Base-by-base conservation (phyloP, 1,140 invertebrate species). In the Drosophila sp. region DNA sequence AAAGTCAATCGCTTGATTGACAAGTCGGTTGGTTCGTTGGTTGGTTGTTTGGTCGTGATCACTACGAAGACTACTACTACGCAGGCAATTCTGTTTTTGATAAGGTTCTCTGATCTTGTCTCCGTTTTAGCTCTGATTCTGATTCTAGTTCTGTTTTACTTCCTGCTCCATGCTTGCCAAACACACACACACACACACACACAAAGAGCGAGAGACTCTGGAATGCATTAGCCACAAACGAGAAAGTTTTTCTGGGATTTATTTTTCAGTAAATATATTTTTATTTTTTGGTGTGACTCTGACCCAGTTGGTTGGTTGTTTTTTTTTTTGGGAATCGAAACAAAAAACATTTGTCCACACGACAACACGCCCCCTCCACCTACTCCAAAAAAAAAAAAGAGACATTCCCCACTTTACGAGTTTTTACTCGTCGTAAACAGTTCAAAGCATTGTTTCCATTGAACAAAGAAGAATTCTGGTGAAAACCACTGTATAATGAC, bases 1-100 rank as follows among this genome's bases (percentile, higher is more conserved):
- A 86, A 82, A 86, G 82, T 86, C 83, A 87, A 86, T 86, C 83
- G 83, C 70, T 83, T 86, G 82, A 86, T 86, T 86, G 82, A 86
- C 82, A 86, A 86, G 82, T 76, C 82, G 75, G 66, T 86, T 66
- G 72, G 74, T 77, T 70, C 69, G 66, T 68, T 66, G 44, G 35
- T 41, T 7, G 33, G 35, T 61, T 41, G 32, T 8, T 38, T 41
- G 11, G 17, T 61, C 60, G 60, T 61, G 60, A 50, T 50, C 44
- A 50, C 44, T 27, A 50, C 44, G 44, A 27, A 23, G 25, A 50
- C 35, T 27, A 27, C 57, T 17, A 8, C 66, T 33, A 60, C 54
- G 33, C 62, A 75, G 44, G 50, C 56, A 56, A 62, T 76, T 70
- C 41, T 61, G 70, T 70, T 82, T 82, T 82, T 69, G 79, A 81